Conservation (phyloP, 2,797 vertebrate genomes). For the Cirrhinus mrigala region DNA sequence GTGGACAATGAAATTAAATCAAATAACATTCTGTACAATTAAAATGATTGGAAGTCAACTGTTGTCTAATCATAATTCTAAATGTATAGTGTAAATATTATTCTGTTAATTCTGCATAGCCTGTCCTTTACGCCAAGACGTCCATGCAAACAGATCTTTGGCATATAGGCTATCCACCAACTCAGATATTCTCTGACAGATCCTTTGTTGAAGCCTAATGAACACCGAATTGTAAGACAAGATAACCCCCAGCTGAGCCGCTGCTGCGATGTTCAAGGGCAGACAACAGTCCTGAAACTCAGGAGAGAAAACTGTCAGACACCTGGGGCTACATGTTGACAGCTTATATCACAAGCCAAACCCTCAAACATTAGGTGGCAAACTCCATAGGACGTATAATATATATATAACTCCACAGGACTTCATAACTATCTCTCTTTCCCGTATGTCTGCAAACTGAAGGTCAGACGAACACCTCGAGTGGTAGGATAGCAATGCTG, state of each 20-base stretch:
- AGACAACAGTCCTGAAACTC: slow-evolving; percentile 66
- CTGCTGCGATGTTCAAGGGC: slow-evolving; percentile 72
- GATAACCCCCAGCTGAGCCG: slow-evolving; percentile 57
- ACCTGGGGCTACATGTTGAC: slow-evolving; percentile 72
- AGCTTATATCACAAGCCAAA: slow-evolving; percentile 68
- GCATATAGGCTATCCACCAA: slow-evolving; percentile 40
- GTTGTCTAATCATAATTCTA: not conserved
- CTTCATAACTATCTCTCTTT: slow-evolving; percentile 33
- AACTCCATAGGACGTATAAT: slow-evolving; percentile 42
- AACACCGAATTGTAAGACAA: slow-evolving; percentile 60
- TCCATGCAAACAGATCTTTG: slow-evolving; percentile 13
- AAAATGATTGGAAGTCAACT: not conserved
- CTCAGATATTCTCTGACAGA: slow-evolving; percentile 62
- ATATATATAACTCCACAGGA: slow-evolving; percentile 1
- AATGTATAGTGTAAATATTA: not conserved
- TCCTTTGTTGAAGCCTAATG: slow-evolving; percentile 56
- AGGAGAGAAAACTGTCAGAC: slow-evolving; percentile 62
- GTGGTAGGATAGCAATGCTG: slow-evolving; percentile 62
- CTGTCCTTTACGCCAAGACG: not conserved
- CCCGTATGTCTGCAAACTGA: slow-evolving; percentile 55
- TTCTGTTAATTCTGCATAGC: not conserved
- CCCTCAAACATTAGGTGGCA: slow-evolving; percentile 61
- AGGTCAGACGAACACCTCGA: slow-evolving; percentile 72
- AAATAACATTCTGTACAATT: not conserved
- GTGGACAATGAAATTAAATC: not conserved